Conservation (phyloP, 2,797 vertebrate species). For the Pyrocephalus nanus region DNA sequence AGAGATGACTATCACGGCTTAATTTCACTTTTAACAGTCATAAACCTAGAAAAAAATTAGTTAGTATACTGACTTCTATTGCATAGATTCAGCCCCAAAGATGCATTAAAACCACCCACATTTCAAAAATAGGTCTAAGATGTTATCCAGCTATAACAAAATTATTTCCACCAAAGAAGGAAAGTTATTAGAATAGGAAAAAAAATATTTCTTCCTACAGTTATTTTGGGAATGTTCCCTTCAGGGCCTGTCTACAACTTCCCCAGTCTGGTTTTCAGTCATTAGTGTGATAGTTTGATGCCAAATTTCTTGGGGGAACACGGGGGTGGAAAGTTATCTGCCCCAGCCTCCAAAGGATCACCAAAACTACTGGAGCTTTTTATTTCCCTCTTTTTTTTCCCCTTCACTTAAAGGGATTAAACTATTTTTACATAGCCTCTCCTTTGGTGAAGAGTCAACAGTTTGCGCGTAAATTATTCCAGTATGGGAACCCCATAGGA, state of each 20-base stretch:
- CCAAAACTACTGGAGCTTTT: neutral
- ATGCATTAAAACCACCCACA: neutral
- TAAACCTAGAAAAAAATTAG: neutral
- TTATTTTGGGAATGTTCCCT: constrained; percentile 26
- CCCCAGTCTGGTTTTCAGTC: neutral
- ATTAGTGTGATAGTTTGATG: neutral
- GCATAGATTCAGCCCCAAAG: neutral
- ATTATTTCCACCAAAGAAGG: neutral
- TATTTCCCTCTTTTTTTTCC: fast-evolving
- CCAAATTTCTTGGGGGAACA: neutral
- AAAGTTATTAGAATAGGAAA: constrained; percentile 8
- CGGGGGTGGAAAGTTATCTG: fast-evolving
- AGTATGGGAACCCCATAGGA: neutral
- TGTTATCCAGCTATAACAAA: neutral
- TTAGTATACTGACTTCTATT: neutral
- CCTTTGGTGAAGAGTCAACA: neutral
- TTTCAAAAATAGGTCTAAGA: constrained; percentile 3
- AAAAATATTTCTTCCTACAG: neutral
- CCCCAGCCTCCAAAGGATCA: neutral
- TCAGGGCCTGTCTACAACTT: constrained; percentile 13
- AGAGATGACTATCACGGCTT: neutral
- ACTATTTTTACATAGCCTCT: neutral
- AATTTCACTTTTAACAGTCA: neutral
- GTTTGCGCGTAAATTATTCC: neutral
- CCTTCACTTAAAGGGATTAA: neutral